Base-by-base conservation (phyloP, 2,797 vertebrate species). In the Liasis olivaceus region DNA sequence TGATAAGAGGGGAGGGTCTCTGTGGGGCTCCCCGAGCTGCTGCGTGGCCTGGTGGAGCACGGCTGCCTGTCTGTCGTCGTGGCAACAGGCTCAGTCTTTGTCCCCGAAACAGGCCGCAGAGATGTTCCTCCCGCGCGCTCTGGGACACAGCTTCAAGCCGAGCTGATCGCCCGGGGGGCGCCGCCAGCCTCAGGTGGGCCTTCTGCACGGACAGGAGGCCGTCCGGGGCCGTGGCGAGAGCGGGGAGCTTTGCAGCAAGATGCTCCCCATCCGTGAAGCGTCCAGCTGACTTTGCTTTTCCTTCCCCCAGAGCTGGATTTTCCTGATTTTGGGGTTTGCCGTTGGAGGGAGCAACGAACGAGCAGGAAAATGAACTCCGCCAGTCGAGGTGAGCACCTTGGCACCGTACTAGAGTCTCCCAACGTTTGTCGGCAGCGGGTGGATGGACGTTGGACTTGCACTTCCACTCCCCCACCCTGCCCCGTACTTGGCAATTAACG, bases 361-460 rank as follows among this genome's bases (percentile, higher is more conserved):
- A 92, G 81, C 92, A 62, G 87, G 93, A 94, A 11, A 0, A 96
- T 96, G 96, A 90, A 4, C 42, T 1, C 81, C 7, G 42, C 0
- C 0, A 89, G 94, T 56, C 24, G 36, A 96, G 96, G 97, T 97
- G 87, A 95, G 95, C 13, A 1, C 9, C 0, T 9, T 17, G 42
- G n/a, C 20, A 0, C 66, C 17, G 64, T 2, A 0, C 28, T 1
- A 64, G 0, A 1, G 58, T 58, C 81, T 72, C 36, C 51, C 26
- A 58, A 0, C 4, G 12, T 8, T 9, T 11, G 36, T 88, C 31
- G 63, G 66, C 15, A 0, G 0, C 0, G 14, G 51, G 84, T 20
- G 85, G 22, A 2, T 85, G 87, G n/a, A 91, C 87, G 7, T 54
- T 93, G 59, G 89, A 31, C 0, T 85, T 2, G 3, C 20, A 60